These are phyloP conservation scores for Python bivittatus DNA, from an alignment of 2,113 vertebrate genomes.

Conservation along the genomic window DNA sequence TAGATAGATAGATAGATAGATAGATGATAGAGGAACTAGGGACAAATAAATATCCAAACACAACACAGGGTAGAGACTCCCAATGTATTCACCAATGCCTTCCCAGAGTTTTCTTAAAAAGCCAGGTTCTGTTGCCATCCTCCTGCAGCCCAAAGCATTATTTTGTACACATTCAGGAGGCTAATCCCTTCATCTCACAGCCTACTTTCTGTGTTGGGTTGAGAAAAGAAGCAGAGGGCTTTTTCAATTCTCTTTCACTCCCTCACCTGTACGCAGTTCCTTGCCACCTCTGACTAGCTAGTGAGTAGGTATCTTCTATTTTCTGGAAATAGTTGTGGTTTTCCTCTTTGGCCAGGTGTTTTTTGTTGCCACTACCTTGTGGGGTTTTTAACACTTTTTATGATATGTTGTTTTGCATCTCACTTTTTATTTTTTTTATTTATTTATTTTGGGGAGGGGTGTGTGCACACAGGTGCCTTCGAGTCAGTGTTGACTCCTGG, in stretches of 20 bases:
- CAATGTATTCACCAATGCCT: neutral
- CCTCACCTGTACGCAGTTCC: neutral
- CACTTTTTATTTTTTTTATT: neutral
- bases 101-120: neutral
- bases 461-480: neutral
- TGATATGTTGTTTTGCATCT: neutral
- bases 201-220: neutral
- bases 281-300: neutral
- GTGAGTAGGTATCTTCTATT: neutral
- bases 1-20: neutral
- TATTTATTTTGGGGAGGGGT: neutral
- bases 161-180: neutral
- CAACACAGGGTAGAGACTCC: neutral
- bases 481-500: neutral
- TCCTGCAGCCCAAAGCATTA: neutral
- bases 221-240: neutral
- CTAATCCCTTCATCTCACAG: neutral
- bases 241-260: neutral
- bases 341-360: neutral
- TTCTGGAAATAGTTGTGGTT: neutral
- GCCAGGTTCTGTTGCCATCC: neutral
- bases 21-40: neutral
- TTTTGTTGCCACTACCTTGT: neutral
- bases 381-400: neutral
- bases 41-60: neutral